Evolutionary conservation across 2,113 vertebrate genomes (phyloP).

Genomic region (Pygathrix nemaeus): DNA sequence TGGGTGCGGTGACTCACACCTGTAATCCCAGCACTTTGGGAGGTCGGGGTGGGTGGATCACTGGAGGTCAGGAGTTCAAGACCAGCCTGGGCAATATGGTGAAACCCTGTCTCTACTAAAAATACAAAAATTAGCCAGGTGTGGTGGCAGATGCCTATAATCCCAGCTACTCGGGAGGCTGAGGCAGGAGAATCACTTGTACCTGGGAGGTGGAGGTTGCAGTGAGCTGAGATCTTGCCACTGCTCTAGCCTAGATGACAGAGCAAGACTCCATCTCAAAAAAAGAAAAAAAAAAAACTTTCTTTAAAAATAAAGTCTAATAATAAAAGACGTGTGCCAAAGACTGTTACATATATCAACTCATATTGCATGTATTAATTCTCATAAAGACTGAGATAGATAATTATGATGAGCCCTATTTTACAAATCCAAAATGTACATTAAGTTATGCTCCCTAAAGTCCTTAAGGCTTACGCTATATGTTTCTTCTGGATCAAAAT

Average conservation of each 20-base stretch:
- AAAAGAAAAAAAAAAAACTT: background rate
- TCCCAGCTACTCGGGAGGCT: too few relatives aligned
- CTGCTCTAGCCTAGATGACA: too few relatives aligned
- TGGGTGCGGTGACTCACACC: background rate
- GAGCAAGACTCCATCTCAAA: too few relatives aligned
- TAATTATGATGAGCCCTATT: background rate
- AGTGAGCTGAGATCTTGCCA: too few relatives aligned
- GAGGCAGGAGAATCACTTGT: too few relatives aligned
- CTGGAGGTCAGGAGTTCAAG: too few relatives aligned
- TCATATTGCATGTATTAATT: background rate
- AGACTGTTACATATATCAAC: background rate
- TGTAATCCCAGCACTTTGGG: background rate
- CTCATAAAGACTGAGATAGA: background rate
- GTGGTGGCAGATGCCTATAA: too few relatives aligned
- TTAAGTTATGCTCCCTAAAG: background rate
- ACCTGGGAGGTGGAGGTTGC: too few relatives aligned
- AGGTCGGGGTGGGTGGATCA: too few relatives aligned
- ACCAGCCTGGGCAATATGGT: too few relatives aligned
- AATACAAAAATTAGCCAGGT: too few relatives aligned
- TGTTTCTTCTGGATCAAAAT: constrained; percentile 4
- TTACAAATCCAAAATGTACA: background rate
- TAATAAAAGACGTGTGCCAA: background rate
- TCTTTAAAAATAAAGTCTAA: background rate
- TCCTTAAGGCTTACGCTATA: background rate
- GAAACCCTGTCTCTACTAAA: too few relatives aligned